Evolutionary conservation across 2,797 vertebrate genomes (phyloP).

Genomic region (Mareca strepera): DNA sequence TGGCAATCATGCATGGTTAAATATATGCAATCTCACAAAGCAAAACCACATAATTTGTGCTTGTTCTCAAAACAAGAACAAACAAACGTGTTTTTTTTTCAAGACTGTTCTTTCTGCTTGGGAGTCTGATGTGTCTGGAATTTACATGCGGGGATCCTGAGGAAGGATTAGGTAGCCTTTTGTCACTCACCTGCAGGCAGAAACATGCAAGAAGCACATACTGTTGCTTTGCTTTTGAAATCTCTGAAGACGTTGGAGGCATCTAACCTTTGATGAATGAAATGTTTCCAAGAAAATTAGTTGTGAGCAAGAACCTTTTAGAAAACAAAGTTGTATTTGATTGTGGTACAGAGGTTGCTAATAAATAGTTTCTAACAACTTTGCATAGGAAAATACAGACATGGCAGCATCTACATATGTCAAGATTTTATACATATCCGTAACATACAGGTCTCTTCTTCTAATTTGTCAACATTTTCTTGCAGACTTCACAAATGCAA

Average conservation of each 20-base stretch:
- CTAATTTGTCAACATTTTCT: not conserved
- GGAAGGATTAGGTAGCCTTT: not conserved
- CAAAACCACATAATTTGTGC: not conserved
- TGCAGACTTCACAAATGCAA: not conserved
- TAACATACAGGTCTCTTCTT: not conserved
- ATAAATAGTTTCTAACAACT: not conserved
- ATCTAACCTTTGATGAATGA: not conserved
- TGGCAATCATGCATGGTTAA: not conserved
- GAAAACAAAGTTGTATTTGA: not conserved
- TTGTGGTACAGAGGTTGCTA: not conserved
- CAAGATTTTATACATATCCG: not conserved
- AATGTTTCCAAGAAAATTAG: not conserved
- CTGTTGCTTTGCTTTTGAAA: not conserved
- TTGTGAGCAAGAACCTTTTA: not conserved
- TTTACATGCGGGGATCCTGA: not conserved
- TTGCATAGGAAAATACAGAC: not conserved
- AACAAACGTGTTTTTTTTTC: not conserved
- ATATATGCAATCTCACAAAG: not conserved
- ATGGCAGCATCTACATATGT: not conserved
- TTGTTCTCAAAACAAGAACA: not conserved
- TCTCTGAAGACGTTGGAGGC: not conserved
- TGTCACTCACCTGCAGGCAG: not conserved
- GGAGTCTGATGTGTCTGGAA: not conserved
- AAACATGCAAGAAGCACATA: not conserved
- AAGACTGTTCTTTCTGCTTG: not conserved